Percentiles rank a stretch among this genome's conserved stretches.
Conservation (phyloP, 2,113 vertebrate genomes). For the Eleginops maclovinus region DNA sequence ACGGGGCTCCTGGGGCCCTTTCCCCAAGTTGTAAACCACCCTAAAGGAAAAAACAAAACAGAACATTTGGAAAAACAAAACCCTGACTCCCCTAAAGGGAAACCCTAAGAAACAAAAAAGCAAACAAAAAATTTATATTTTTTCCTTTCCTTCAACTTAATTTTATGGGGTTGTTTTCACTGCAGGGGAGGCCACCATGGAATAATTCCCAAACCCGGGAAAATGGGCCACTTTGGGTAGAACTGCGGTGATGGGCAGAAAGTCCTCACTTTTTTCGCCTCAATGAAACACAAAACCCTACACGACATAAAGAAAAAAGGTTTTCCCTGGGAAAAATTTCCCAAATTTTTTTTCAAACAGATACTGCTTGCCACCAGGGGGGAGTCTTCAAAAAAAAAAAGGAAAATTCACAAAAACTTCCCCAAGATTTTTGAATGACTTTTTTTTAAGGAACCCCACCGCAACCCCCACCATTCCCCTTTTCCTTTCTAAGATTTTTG, state of each 20-base stretch:
- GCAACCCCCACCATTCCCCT: conserved; percentile 75
- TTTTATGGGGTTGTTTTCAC: conserved; percentile 69
- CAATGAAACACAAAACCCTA: not conserved
- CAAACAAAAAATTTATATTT: too few species aligned
- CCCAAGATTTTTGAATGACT: too few species aligned
- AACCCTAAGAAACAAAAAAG: too few species aligned
- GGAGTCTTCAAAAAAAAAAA: too few species aligned
- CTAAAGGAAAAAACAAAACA: conserved; percentile 48
- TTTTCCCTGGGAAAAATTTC: conserved; percentile 85
- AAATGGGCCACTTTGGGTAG: conserved; percentile 81
- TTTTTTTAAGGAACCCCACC: not conserved
- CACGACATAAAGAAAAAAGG: not conserved
- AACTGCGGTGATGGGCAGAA: conserved; percentile 67
- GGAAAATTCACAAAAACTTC: too few species aligned
- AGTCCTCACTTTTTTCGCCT: not conserved
- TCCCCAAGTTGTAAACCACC: conserved; percentile 84
- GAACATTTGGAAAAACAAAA: not conserved
- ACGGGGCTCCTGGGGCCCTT: conserved; percentile 82
- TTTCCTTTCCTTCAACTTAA: conserved; percentile 79
- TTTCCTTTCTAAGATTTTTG: conserved; percentile 47
- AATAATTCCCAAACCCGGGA: conserved; percentile 84
- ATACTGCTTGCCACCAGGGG: conserved; percentile 70
- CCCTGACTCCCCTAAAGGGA: not conserved
- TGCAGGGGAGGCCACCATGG: conserved; percentile 76
- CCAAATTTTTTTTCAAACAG: conserved; percentile 76